Evolutionary conservation across 2,888 invertebrate genomes (phyloP).

Genomic region (Malthinus flaveolus): DNA sequence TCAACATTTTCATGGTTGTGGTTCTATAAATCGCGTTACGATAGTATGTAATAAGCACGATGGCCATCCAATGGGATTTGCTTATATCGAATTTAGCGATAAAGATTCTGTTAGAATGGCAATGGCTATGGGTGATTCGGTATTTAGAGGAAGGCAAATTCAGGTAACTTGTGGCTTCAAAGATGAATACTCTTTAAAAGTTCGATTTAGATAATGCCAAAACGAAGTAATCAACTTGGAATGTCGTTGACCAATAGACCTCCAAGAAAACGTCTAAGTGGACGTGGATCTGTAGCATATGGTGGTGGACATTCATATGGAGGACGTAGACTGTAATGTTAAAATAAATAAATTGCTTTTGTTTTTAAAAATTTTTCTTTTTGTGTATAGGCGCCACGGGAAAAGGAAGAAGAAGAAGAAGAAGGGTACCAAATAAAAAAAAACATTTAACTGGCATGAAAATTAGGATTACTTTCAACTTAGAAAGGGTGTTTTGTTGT

Average conservation of each 20-base stretch:
- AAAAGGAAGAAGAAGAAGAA: constrained; percentile 55
- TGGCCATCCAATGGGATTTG: constrained; percentile 99
- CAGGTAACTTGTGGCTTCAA: constrained; percentile 68
- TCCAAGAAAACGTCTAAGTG: constrained; percentile 67
- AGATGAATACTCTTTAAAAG: neutral
- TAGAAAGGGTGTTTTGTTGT: constrained; percentile 19
- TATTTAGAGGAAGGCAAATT: constrained; percentile 97
- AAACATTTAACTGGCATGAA: constrained; percentile 8
- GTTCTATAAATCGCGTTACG: constrained; percentile 97
- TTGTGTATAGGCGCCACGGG: constrained; percentile 63
- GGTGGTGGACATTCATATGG: constrained; percentile 51
- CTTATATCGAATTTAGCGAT: constrained; percentile 98
- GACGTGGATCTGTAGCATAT: constrained; percentile 36
- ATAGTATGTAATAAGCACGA: constrained; percentile 99
- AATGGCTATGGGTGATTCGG: constrained; percentile 96
- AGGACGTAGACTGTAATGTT: constrained; percentile 38
- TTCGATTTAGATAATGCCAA: constrained; percentile 80
- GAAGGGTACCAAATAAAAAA: constrained; percentile 32
- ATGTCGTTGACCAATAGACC: constrained; percentile 90
- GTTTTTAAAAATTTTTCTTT: constrained; percentile 56
- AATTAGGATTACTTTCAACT: constrained; percentile 6
- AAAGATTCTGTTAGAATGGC: constrained; percentile 97
- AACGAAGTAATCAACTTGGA: constrained; percentile 97
- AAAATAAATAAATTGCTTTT: constrained; percentile 26
- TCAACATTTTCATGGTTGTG: constrained; percentile 99